phyloP scores from a whole-genome alignment of 1,140 invertebrate species.

The Caerostris extrusa region DNA sequence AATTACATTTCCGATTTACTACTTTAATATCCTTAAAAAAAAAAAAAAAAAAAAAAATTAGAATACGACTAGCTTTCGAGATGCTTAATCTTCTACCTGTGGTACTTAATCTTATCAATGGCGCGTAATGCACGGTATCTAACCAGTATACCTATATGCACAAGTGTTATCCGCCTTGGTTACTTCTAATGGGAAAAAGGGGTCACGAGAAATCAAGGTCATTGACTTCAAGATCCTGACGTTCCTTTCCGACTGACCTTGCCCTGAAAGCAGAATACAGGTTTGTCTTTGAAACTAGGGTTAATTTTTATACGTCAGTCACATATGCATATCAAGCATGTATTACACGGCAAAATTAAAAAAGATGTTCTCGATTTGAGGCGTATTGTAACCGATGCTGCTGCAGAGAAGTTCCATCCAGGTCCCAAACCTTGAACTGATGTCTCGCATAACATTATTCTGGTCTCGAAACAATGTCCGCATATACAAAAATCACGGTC shows the following conservation, averaged over 20 bases:
- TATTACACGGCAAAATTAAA: neutral
- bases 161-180: neutral
- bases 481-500: constrained; percentile 1
- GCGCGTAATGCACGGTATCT: neutral
- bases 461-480: neutral
- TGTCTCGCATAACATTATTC: neutral
- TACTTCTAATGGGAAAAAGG: constrained; percentile 30
- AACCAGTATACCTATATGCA: neutral
- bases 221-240: constrained; percentile 54
- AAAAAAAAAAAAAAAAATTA: neutral
- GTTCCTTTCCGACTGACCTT: constrained; percentile 74
- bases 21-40: neutral
- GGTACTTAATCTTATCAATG: neutral
- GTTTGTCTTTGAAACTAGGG: constrained; percentile 43
- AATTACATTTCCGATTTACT: neutral
- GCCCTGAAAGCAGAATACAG: constrained; percentile 63
- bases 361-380: neutral
- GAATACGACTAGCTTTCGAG: neutral
- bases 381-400: neutral
- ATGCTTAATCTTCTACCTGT: neutral
- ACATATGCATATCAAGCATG: neutral
- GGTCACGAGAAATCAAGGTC: constrained; percentile 73
- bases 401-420: neutral
- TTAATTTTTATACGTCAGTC: constrained; percentile 70
- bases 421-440: too few relatives aligned